These are phyloP conservation scores for Nineta flava DNA, from an alignment of 2,888 invertebrate species.

Conservation along the genomic window DNA sequence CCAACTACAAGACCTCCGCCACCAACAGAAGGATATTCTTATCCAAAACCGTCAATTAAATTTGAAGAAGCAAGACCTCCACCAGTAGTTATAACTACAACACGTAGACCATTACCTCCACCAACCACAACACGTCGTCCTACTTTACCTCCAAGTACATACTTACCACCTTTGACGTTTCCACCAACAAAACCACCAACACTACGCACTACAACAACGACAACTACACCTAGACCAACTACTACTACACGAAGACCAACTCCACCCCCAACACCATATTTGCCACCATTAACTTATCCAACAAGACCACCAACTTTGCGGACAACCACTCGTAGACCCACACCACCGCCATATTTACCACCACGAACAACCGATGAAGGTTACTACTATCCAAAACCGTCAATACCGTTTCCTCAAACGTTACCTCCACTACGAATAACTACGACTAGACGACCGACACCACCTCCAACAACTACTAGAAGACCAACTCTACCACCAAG, in stretches of 20 bases:
- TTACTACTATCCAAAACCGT: too few relatives aligned
- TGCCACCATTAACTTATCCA: not conserved
- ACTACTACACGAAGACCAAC: not conserved
- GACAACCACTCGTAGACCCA: not conserved
- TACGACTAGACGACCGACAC: not conserved
- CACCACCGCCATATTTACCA: too few relatives aligned
- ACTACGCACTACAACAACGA: not conserved
- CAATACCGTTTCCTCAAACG: not conserved
- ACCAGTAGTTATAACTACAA: not conserved
- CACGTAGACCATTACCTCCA: not conserved
- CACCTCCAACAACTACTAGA: conserved; percentile 3
- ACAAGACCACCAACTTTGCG: not conserved
- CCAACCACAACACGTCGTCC: conserved; percentile 1
- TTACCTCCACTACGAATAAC: not conserved
- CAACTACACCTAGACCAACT: conserved; percentile 3
- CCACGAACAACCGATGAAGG: too few relatives aligned
- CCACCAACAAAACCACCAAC: not conserved
- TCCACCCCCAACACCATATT: not conserved
- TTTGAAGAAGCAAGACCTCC: not conserved
- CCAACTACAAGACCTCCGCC: not conserved
- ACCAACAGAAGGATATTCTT: not conserved
- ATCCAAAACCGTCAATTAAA: not conserved
- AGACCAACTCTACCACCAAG: not conserved
- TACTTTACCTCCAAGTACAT: not conserved
- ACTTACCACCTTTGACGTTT: not conserved